A percentile compares a stretch with the other conserved stretches of the same genome.
Conservation (phyloP, 2,113 vertebrate species). For the Trematocara macrostoma region DNA sequence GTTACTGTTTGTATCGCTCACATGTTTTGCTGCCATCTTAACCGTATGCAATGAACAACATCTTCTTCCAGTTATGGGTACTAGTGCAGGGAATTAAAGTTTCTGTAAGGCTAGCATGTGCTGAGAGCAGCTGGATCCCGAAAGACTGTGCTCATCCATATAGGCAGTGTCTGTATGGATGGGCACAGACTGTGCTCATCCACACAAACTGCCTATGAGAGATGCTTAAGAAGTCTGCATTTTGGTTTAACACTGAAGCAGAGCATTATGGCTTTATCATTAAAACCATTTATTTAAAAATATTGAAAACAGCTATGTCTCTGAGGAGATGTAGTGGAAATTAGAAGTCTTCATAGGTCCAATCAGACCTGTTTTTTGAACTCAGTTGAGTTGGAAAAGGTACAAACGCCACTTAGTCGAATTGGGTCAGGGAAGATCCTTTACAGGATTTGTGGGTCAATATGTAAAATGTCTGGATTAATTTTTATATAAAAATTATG, state of each 20-base stretch:
- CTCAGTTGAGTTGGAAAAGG: background rate
- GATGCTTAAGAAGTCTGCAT: background rate
- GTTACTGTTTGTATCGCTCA: background rate
- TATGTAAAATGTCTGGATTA: background rate
- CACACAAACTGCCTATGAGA: background rate
- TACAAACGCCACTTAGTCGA: background rate
- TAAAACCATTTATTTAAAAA: background rate
- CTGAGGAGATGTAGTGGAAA: background rate
- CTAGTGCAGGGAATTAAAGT: background rate
- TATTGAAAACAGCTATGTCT: background rate
- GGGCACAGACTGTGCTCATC: background rate
- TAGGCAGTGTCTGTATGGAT: background rate
- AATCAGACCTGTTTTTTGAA: background rate
- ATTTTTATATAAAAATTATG: background rate
- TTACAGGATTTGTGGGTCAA: background rate
- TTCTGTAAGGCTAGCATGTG: background rate
- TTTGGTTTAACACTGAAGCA: background rate
- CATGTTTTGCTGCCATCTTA: background rate
- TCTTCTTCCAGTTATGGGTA: background rate
- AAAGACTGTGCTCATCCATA: background rate
- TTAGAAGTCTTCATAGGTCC: background rate
- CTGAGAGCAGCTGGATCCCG: background rate
- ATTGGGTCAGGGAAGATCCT: background rate
- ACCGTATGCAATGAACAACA: fast-evolving
- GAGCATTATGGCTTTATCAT: background rate